phyloP scores from a whole-genome alignment of 2,888 invertebrate species.

The Siphlonurus alternatus region DNA sequence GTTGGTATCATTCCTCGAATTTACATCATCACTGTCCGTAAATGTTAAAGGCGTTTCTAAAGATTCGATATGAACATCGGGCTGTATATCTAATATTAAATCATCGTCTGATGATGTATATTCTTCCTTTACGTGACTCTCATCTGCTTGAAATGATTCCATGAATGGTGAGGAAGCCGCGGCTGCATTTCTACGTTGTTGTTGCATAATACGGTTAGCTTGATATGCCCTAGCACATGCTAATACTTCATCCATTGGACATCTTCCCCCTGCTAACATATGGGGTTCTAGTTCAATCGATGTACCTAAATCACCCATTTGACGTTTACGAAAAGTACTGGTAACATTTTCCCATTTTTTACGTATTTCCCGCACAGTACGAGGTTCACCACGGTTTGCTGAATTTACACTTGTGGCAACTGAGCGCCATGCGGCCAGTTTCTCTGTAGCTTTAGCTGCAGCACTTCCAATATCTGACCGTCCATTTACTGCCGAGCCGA shows the following conservation, averaged over 20 bases:
- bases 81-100: not conserved
- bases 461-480: not conserved
- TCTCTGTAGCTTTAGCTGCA: not conserved
- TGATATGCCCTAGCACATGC: not conserved
- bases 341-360: constrained; percentile 1
- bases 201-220: not conserved
- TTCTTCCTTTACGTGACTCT: not conserved
- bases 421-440: not conserved
- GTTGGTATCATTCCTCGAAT: not conserved
- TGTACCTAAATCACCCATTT: not conserved
- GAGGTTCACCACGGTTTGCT: not conserved
- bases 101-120: not conserved
- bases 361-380: not conserved
- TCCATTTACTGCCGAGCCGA: not conserved
- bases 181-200: not conserved
- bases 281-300: not conserved
- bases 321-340: not conserved
- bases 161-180: not conserved
- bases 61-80: not conserved
- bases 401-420: not conserved
- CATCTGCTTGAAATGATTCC: not conserved
- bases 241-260: not conserved
- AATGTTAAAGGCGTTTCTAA: not conserved
- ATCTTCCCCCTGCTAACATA: not conserved
- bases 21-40: not conserved